Evolutionary conservation across 2,888 invertebrate genomes (phyloP).

Genomic region (Amblyteles armatorius): DNA sequence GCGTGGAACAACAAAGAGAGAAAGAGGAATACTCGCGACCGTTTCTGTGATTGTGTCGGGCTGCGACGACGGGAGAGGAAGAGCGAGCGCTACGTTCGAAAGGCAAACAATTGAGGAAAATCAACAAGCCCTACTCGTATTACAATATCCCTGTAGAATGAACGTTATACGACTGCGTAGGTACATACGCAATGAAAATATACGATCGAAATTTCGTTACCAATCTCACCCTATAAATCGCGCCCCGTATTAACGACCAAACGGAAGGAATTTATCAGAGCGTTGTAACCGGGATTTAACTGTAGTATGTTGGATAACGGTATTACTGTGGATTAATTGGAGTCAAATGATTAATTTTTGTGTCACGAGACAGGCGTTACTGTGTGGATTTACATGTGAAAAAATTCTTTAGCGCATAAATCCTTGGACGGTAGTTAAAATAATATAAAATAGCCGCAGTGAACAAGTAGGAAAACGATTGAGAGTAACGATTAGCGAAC

Average conservation of each 20-base stretch:
- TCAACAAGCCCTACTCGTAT: constrained; percentile 41
- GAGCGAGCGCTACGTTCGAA: neutral
- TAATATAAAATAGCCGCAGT: constrained; percentile 23
- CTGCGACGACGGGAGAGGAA: neutral
- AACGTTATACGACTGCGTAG: constrained; percentile 10
- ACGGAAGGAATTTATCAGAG: constrained; percentile 60
- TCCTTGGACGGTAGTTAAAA: neutral
- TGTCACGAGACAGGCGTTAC: neutral
- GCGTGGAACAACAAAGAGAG: constrained; percentile 14
- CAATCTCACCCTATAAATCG: constrained; percentile 15
- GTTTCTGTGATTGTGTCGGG: neutral
- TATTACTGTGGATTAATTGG: constrained; percentile 49
- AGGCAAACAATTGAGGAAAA: constrained; percentile 48
- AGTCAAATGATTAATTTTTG: constrained; percentile 51
- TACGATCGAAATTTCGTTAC: neutral
- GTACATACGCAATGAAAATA: constrained; percentile 31
- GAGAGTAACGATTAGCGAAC: constrained; percentile 43
- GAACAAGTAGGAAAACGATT: constrained; percentile 50
- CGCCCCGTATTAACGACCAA: constrained; percentile 25
- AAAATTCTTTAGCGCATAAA: constrained; percentile 2
- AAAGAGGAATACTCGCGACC: constrained; percentile 8
- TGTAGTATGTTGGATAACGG: constrained; percentile 11
- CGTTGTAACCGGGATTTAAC: constrained; percentile 32
- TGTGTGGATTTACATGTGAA: neutral
- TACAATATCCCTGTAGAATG: constrained; percentile 33